A percentile compares a stretch with the other conserved stretches of the same genome.
phyloP scores from a whole-genome alignment of 2,797 vertebrate species.

The Sebastolobus alascanus region DNA sequence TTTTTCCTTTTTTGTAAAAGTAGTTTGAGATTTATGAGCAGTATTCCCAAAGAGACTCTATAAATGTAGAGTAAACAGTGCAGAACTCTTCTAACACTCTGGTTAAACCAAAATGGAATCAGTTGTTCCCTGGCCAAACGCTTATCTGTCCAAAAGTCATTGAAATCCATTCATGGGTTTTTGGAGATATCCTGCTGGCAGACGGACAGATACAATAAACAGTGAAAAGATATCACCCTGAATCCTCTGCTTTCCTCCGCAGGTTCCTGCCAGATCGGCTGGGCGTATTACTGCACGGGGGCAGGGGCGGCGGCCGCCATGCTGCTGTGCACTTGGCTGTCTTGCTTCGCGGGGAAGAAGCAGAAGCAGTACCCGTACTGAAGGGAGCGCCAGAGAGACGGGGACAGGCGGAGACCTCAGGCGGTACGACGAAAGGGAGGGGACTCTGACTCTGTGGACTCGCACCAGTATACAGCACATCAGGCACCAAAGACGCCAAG shows the following conservation, averaged over 20 bases:
- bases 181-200: slow-evolving; percentile 19
- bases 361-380: slow-evolving; percentile 98
- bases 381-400: slow-evolving; percentile 22
- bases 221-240: neutral
- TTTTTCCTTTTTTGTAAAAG: neutral
- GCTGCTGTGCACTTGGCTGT: slow-evolving; percentile 96
- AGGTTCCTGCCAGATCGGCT: slow-evolving; percentile 97
- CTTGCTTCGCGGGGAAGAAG: slow-evolving; percentile 97
- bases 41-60: neutral
- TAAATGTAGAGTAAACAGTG: neutral
- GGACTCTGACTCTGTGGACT: slow-evolving; percentile 66
- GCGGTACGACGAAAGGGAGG: slow-evolving; percentile 53
- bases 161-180: slow-evolving; percentile 25
- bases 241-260: slow-evolving; percentile 37
- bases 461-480: slow-evolving; percentile 63
- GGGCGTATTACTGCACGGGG: slow-evolving; percentile 97
- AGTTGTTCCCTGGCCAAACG: slow-evolving; percentile 17
- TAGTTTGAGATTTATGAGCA: slow-evolving; percentile 10
- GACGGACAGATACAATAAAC: slow-evolving; percentile 16
- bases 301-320: slow-evolving; percentile 90
- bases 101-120: slow-evolving; percentile 8
- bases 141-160: slow-evolving; percentile 17
- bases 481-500: slow-evolving; percentile 73
- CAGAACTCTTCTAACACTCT: slow-evolving; percentile 1
- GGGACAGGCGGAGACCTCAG: slow-evolving; percentile 45